Evolutionary conservation across 2,888 invertebrate genomes (phyloP).

Genomic region (Strigamia transsilvanica): DNA sequence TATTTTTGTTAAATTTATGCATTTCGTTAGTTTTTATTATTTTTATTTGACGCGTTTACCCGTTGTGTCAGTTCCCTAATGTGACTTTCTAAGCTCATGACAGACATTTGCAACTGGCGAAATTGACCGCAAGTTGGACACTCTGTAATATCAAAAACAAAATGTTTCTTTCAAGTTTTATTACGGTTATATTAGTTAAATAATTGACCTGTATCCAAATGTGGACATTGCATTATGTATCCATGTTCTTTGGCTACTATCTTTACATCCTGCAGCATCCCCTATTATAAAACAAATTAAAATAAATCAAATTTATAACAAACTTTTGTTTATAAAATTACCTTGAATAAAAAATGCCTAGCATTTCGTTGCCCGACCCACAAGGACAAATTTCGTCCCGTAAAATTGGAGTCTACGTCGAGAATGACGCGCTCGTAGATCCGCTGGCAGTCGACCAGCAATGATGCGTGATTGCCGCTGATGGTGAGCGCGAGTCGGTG

Average conservation of each 20-base stretch:
- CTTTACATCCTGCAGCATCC: slow-evolving; percentile 85
- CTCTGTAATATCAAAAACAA: slow-evolving; percentile 64
- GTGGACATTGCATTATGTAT: slow-evolving; percentile 85
- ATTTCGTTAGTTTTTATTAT: too few relatives aligned
- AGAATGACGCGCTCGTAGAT: slow-evolving; percentile 79
- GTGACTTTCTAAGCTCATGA: slow-evolving; percentile 80
- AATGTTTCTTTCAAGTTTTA: neutral
- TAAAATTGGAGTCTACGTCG: slow-evolving; percentile 71
- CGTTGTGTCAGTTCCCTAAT: slow-evolving; percentile 83
- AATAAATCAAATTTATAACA: slow-evolving; percentile 56
- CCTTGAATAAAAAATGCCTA: slow-evolving; percentile 88
- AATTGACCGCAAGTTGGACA: slow-evolving; percentile 93
- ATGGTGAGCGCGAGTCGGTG: slow-evolving; percentile 84
- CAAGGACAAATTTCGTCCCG: slow-evolving; percentile 69
- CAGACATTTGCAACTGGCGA: slow-evolving; percentile 81
- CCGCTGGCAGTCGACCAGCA: slow-evolving; percentile 86
- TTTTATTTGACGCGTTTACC: slow-evolving; percentile 69
- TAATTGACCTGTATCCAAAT: slow-evolving; percentile 73
- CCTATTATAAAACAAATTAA: slow-evolving; percentile 68
- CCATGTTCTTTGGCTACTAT: slow-evolving; percentile 86
- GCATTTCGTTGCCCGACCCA: slow-evolving; percentile 89
- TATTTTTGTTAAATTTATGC: neutral
- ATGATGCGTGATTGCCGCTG: slow-evolving; percentile 79
- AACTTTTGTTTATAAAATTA: slow-evolving; percentile 64
- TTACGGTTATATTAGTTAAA: neutral